Conservation (phyloP, 2,113 vertebrate species). For the Turdus rufiventris region DNA sequence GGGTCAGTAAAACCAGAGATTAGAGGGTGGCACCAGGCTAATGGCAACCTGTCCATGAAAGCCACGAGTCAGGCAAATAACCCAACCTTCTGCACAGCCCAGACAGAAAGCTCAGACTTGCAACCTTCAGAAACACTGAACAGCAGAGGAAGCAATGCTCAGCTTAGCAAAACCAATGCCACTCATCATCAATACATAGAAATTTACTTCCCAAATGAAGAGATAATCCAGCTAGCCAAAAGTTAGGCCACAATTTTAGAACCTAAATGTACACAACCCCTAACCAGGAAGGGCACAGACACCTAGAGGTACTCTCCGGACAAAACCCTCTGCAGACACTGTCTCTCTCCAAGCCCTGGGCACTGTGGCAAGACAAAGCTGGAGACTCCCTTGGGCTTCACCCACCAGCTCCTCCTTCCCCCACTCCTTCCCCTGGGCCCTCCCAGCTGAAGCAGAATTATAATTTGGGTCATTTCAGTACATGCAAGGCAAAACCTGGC, state of each 20-base stretch:
- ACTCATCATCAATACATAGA: background rate
- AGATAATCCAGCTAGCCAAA: background rate
- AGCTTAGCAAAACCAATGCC: background rate
- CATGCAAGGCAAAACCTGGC: background rate
- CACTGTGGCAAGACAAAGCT: background rate
- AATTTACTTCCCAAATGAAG: background rate
- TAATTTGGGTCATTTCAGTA: background rate
- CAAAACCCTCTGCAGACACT: background rate
- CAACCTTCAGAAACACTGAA: background rate
- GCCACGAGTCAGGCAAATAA: background rate
- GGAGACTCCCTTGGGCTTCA: background rate
- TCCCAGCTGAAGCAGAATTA: background rate
- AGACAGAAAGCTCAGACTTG: background rate
- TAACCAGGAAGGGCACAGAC: background rate
- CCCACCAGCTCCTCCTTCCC: fast-evolving
- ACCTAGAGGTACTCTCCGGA: background rate
- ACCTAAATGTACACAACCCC: background rate
- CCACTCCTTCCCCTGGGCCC: background rate
- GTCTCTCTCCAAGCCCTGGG: background rate
- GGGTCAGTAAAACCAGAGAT: background rate
- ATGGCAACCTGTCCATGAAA: fast-evolving
- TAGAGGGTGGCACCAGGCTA: background rate
- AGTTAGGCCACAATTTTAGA: background rate
- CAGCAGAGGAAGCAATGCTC: background rate
- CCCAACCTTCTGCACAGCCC: background rate